Evolutionary conservation across 64 coral and sea anemone species (phyloP).

Genomic region (Cladopsammia gracilis): DNA sequence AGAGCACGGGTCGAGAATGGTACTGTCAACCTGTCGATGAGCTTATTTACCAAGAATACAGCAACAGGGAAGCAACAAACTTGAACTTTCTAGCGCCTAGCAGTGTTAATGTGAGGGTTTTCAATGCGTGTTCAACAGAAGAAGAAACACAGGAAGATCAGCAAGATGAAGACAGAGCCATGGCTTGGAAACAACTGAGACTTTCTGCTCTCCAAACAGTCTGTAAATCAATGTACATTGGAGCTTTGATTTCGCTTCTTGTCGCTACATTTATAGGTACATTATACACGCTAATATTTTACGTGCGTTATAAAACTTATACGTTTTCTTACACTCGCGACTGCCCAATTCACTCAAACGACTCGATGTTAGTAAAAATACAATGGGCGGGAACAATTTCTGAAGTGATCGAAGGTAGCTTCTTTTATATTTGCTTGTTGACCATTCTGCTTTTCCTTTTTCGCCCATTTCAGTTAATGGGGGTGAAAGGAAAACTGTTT

Average conservation of each 20-base stretch:
- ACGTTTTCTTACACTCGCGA: too few species aligned
- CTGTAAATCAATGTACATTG: too few species aligned
- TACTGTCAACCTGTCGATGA: too few species aligned
- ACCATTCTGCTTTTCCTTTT: not conserved
- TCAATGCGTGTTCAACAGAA: not conserved
- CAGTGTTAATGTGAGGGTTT: not conserved
- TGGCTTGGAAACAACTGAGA: too few species aligned
- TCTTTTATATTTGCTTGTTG: not conserved
- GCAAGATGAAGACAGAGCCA: not conserved
- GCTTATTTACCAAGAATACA: too few species aligned
- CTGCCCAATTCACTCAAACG: not conserved
- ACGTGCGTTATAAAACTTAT: not conserved
- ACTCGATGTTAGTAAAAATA: not conserved
- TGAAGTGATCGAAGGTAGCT: not conserved
- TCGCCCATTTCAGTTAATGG: not conserved
- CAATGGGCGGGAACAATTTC: not conserved
- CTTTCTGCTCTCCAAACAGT: too few species aligned
- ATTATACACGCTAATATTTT: not conserved
- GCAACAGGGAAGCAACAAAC: too few species aligned
- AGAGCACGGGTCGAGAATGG: too few species aligned
- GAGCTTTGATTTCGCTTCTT: not conserved
- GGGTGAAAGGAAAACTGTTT: not conserved
- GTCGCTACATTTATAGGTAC: not conserved
- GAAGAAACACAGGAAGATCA: not conserved
- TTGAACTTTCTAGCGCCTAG: not conserved